Evolutionary conservation across 2,888 invertebrate species (phyloP).

Genomic region (Volucella zonaria): DNA sequence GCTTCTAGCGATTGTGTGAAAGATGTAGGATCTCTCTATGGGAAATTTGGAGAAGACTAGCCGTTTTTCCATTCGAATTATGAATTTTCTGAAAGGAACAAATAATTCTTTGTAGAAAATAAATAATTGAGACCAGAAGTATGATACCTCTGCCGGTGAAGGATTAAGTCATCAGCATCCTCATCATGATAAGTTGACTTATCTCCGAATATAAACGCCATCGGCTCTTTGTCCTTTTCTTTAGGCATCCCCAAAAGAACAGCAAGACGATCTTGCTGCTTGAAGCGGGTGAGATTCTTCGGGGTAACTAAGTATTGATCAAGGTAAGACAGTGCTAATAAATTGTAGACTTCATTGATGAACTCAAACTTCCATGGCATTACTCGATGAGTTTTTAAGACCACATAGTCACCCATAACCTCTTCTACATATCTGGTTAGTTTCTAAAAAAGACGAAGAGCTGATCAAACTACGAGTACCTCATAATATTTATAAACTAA

Average conservation of each 20-base stretch:
- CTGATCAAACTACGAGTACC: background rate
- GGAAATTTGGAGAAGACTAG: slow-evolving; percentile 76
- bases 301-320: slow-evolving; percentile 76
- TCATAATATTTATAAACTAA: no score
- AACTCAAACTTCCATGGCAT: slow-evolving; percentile 82
- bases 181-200: slow-evolving; percentile 75
- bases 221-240: slow-evolving; percentile 76
- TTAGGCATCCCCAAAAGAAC: slow-evolving; percentile 75
- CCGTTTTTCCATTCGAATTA: slow-evolving; percentile 76
- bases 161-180: slow-evolving; percentile 74
- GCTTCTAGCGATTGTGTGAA: slow-evolving; percentile 77
- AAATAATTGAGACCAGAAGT: background rate
- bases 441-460: slow-evolving; percentile 75
- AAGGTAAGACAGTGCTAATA: slow-evolving; percentile 79
- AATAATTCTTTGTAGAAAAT: background rate
- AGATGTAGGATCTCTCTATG: slow-evolving; percentile 78
- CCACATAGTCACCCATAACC: slow-evolving; percentile 79
- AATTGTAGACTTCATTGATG: slow-evolving; percentile 81
- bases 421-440: slow-evolving; percentile 78
- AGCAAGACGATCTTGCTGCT: slow-evolving; percentile 67
- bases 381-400: slow-evolving; percentile 79
- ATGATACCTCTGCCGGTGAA: slow-evolving; percentile 76
- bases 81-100: slow-evolving; percentile 74
- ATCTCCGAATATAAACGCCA: slow-evolving; percentile 78
- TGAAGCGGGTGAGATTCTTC: slow-evolving; percentile 5